Evolutionary conservation across 1,140 invertebrate species (phyloP), one percentile per base, ranked within the genome.

Genomic region (Zaprionus gabonicus): DNA sequence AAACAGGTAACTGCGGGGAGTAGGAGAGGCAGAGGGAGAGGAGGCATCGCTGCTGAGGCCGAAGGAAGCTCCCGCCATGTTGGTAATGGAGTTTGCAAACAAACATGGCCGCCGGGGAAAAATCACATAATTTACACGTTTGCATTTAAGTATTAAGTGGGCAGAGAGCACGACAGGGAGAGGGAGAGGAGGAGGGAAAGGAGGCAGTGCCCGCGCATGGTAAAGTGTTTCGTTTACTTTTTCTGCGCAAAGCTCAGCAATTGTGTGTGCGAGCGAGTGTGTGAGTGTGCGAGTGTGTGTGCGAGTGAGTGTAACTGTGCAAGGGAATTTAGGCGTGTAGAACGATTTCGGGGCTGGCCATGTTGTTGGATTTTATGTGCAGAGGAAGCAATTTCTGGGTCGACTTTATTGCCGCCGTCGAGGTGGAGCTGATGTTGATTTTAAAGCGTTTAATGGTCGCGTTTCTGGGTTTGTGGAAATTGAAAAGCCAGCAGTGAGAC

Each of bases 121-220:
- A 88, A 88, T 88, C 84, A 88, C 84, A 88, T 88, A 88, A 88
- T 88, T 88, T 88, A 88, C 84, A 88, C 84, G 84, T 88, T 88
- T 88, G 84, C 84, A 88, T 88, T 88, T 88, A 88, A 88, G 84
- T 88, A 88, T 88, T 88, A 88, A 88, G 84, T 90, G 84, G 81
- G 84, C 71, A 69, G 71, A 70, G 68, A 13, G 36, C 17, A 17
- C 20, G 23, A 20, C 49, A 23, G 7, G 41, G 20, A 2, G 31
- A 58, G 25, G 31, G 56, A 38, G 56, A n/a, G 6, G 38, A 10
- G 23, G 46, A 20, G 51, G 15, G 70, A 25, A 10, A 15, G 3
- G 27, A 6, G 31, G 25, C 41, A 38, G 13, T 13, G 13, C 36
- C 12, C 12, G 36, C 12, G 56, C 60, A 58, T 38, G 84, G 64